Percentiles rank a stretch among this genome's conserved stretches.
These are phyloP conservation scores for Drosophila setifemur DNA, from an alignment of 1,140 invertebrate species.

Conservation along the genomic window DNA sequence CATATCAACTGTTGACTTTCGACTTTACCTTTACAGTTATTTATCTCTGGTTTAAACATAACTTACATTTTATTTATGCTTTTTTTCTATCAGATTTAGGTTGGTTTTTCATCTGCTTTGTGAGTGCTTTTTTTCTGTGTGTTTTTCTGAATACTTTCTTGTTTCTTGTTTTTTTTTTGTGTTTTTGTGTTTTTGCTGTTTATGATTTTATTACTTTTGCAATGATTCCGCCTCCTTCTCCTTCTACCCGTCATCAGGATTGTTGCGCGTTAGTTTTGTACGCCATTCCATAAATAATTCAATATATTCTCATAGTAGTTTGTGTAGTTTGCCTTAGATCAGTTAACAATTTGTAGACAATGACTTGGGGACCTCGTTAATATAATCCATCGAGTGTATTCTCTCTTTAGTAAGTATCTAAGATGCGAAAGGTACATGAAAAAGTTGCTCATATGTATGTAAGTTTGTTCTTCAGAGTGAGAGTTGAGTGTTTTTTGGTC, in stretches of 20 bases:
- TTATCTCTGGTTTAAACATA: slow-evolving; percentile 71
- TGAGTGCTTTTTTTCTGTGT: slow-evolving; percentile 25
- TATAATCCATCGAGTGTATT: slow-evolving; percentile 25
- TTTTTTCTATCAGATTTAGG: slow-evolving; percentile 41
- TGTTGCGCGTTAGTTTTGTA: slow-evolving; percentile 25
- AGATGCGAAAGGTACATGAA: slow-evolving; percentile 80
- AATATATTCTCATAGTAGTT: slow-evolving; percentile 47
- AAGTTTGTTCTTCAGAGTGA: slow-evolving; percentile 43
- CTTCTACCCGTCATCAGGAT: slow-evolving; percentile 18
- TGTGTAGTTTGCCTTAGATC: slow-evolving; percentile 55
- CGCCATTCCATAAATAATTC: slow-evolving; percentile 51
- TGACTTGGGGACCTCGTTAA: slow-evolving; percentile 28
- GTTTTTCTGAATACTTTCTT: slow-evolving; percentile 63
- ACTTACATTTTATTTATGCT: slow-evolving; percentile 71
- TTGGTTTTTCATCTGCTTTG: slow-evolving; percentile 32
- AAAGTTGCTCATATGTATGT: slow-evolving; percentile 59
- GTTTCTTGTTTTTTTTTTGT: slow-evolving; percentile 3
- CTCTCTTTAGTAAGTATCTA: slow-evolving; percentile 65
- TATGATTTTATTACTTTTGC: slow-evolving; percentile 30
- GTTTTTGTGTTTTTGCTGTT: no score
- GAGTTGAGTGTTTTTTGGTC: no score
- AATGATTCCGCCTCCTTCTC: slow-evolving; percentile 8
- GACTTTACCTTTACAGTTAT: slow-evolving; percentile 71
- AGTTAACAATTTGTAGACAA: slow-evolving; percentile 56
- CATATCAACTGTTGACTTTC: slow-evolving; percentile 80